A percentile compares a stretch with the other conserved stretches of the same genome.
phyloP scores from a whole-genome alignment of 1,140 invertebrate genomes.

The Heliconius hermathena region DNA sequence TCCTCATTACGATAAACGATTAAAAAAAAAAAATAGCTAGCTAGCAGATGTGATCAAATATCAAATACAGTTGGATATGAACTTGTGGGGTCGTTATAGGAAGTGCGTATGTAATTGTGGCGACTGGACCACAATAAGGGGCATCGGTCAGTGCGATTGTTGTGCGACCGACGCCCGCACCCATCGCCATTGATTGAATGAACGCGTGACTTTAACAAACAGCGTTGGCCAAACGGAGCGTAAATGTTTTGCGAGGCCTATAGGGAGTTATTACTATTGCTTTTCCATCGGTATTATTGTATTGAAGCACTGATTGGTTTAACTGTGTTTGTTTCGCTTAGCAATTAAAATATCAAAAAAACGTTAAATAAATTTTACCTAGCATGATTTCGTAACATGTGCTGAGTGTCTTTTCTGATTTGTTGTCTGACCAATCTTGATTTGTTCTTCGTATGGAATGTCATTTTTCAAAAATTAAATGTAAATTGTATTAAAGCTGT shows the following conservation, averaged over 20 bases:
- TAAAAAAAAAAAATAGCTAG: constrained; percentile 32
- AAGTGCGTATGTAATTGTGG: constrained; percentile 74
- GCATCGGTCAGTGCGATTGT: constrained; percentile 79
- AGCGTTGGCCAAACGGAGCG: constrained; percentile 58
- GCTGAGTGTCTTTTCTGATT: too few species aligned
- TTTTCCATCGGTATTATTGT: constrained; percentile 22
- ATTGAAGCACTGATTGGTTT: neutral
- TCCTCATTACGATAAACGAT: constrained; percentile 27
- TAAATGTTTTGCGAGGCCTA: constrained; percentile 55
- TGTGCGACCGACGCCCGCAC: constrained; percentile 77
- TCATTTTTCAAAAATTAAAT: too few species aligned
- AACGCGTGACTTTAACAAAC: constrained; percentile 74
- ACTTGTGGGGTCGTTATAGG: constrained; percentile 62
- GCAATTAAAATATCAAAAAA: neutral
- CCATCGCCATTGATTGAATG: constrained; percentile 78
- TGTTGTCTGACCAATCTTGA: too few species aligned
- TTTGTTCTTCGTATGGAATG: too few species aligned
- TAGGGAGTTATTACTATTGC: constrained; percentile 28
- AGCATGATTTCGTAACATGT: too few species aligned
- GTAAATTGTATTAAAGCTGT: too few species aligned
- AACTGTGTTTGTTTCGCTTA: neutral
- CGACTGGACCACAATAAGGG: constrained; percentile 77
- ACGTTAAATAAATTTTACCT: too few species aligned
- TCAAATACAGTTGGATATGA: constrained; percentile 34
- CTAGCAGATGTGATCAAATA: constrained; percentile 56